Evolutionary conservation across 2,888 invertebrate species (phyloP), one percentile per base, ranked within the genome.

Genomic region (Aphrophora alni): DNA sequence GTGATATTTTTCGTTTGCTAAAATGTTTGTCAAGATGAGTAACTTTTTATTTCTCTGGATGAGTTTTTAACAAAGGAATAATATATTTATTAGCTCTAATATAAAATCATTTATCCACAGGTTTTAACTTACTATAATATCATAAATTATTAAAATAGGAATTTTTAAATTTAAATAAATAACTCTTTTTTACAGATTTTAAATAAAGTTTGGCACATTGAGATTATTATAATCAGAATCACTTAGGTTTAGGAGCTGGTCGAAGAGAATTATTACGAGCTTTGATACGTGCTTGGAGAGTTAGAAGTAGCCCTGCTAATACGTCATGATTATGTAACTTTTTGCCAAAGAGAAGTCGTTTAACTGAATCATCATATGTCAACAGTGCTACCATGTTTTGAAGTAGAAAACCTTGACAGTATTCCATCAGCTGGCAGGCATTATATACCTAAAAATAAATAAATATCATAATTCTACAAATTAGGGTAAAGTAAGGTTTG

Each of bases 331-430:
- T 96, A 76, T 97, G 96, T 83, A 97, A 90, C 86, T 96, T 94
- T 88, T 96, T 97, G 68, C 96, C 97, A 86, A 97, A 97, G 51
- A 97, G 90, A 80, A 97, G 89, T 82, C 96, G 92, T 87, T 97
- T 95, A 0, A 97, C 96, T 0, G 96, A 96, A 87, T 97, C 97
- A 86, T 97, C 97, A 86, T 96, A 97, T 0, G 96, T 97, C 74
- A 97, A 90, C 28, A 97, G 89, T n/a, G 96, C 95, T n/a, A 97
- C 96, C 96, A 97, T 95, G 87, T 97, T 97, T 89, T 97, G 97
- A 72, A 97, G 91, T 28, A 97, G 90, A 88, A 96, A 97, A 77
- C 96, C 96, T 89, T 97, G 97, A 87, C 97, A 97, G 88, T 95
- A 97, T 88, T 97, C 96, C 86, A 97, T 89, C 59, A 97, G 90